Percentiles rank a stretch among this genome's conserved stretches.
phyloP scores from a whole-genome alignment of 2,888 invertebrate genomes.

The Phania funesta region DNA sequence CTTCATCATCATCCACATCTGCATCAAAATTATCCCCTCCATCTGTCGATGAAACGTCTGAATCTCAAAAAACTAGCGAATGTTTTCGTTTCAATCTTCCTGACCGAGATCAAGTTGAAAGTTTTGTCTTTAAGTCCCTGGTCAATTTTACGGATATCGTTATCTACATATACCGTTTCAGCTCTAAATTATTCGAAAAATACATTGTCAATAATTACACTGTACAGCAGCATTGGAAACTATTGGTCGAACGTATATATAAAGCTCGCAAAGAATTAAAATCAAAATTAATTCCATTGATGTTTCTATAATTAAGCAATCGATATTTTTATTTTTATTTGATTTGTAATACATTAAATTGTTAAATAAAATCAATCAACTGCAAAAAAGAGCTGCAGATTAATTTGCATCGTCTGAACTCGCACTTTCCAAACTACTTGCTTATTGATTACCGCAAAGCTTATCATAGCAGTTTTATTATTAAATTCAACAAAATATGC shows the following conservation, averaged over 20 bases:
- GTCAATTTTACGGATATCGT: constrained; percentile 75
- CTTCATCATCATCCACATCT: not conserved
- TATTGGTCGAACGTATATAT: constrained; percentile 52
- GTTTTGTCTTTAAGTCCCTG: constrained; percentile 74
- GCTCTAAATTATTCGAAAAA: constrained; percentile 59
- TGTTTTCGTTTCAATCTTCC: constrained; percentile 63
- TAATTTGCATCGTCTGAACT: no score
- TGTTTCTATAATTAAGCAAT: not conserved
- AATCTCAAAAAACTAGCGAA: constrained; percentile 7
- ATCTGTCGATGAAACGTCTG: not conserved
- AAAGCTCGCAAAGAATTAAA: constrained; percentile 51
- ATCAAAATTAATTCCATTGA: constrained; percentile 27
- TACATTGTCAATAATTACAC: constrained; percentile 61
- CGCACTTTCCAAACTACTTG: no score
- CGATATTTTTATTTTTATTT: not conserved
- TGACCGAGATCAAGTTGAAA: constrained; percentile 74
- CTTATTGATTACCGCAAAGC: no score
- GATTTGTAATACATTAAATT: not conserved
- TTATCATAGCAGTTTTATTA: no score
- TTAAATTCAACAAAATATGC: no score
- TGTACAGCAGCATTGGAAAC: constrained; percentile 65
- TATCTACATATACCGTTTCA: constrained; percentile 69
- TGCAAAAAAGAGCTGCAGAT: no score
- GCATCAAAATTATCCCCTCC: not conserved
- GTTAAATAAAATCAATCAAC: constrained; percentile 11